These are phyloP conservation scores for Halotydeus destructor DNA, from an alignment of 1,140 invertebrate species.

Conservation along the genomic window DNA sequence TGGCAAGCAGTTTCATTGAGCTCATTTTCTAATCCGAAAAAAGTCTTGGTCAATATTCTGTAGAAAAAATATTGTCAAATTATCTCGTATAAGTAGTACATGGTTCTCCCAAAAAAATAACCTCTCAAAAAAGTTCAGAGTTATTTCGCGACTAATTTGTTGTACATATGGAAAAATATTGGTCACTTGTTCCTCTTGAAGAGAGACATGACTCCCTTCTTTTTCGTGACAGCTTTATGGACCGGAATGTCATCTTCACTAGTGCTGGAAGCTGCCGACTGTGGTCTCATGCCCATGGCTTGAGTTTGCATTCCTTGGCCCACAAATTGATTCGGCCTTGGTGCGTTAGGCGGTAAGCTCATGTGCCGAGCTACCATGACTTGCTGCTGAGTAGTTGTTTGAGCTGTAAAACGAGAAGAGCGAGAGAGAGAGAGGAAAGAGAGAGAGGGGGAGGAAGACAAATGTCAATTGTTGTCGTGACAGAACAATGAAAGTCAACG, in stretches of 20 bases:
- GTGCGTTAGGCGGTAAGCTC: slow-evolving; percentile 4
- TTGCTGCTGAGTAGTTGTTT: slow-evolving; percentile 4
- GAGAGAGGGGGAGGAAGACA: not conserved
- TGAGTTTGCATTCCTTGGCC: not conserved
- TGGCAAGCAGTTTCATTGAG: not conserved
- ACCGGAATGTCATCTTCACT: not conserved
- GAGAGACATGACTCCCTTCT: not conserved
- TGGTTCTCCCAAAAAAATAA: not conserved
- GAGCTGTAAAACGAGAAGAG: too few relatives aligned
- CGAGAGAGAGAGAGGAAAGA: not conserved
- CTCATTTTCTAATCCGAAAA: not conserved
- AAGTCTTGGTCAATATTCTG: not conserved
- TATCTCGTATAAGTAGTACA: not conserved
- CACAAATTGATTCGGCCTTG: not conserved
- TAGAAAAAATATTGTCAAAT: not conserved
- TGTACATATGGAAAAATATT: not conserved
- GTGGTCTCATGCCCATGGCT: not conserved
- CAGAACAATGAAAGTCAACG: not conserved
- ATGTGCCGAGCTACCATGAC: slow-evolving; percentile 1
- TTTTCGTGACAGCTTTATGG: slow-evolving; percentile 2
- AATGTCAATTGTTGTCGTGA: not conserved
- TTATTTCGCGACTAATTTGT: not conserved
- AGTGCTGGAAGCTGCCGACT: not conserved
- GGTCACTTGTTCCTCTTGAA: not conserved
- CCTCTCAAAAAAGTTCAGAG: not conserved